Percentiles rank a stretch among this genome's conserved stretches.
These are phyloP conservation scores for Sakesphorus luctuosus DNA, from an alignment of 2,113 vertebrate genomes.

Conservation along the genomic window DNA sequence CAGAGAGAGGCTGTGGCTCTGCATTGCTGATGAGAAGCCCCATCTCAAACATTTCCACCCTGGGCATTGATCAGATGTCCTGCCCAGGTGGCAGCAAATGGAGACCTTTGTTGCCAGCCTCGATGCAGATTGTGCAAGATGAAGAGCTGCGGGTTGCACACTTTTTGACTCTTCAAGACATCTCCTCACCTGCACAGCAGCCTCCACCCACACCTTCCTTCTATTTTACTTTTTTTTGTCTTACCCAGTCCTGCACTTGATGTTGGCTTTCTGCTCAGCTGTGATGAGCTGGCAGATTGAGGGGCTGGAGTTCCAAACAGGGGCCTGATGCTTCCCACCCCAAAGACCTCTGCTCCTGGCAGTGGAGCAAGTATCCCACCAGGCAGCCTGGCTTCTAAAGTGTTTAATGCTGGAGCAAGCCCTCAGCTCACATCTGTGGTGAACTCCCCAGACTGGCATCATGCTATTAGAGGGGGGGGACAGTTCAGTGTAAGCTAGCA, in stretches of 20 bases:
- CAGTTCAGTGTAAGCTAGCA: not conserved
- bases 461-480: not conserved
- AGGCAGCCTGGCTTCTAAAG: not conserved
- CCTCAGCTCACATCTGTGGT: not conserved
- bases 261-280: not conserved
- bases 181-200: not conserved
- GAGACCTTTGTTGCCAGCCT: not conserved
- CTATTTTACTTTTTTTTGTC: not conserved
- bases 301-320: not conserved
- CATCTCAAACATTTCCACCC: not conserved
- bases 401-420: not conserved
- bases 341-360: not conserved
- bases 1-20: not conserved
- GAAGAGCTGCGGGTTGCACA: not conserved
- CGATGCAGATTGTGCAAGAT: not conserved
- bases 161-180: not conserved
- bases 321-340: not conserved
- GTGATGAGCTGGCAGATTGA: not conserved
- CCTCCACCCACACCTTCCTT: constrained; percentile 31
- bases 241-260: not conserved
- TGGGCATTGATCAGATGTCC: not conserved
- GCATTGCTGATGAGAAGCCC: not conserved
- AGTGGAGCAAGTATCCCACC: not conserved
- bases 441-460: not conserved
- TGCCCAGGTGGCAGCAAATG: not conserved